These are phyloP conservation scores for Tychaedon coryphoeus DNA, from an alignment of 2,113 vertebrate species.

Conservation along the genomic window DNA sequence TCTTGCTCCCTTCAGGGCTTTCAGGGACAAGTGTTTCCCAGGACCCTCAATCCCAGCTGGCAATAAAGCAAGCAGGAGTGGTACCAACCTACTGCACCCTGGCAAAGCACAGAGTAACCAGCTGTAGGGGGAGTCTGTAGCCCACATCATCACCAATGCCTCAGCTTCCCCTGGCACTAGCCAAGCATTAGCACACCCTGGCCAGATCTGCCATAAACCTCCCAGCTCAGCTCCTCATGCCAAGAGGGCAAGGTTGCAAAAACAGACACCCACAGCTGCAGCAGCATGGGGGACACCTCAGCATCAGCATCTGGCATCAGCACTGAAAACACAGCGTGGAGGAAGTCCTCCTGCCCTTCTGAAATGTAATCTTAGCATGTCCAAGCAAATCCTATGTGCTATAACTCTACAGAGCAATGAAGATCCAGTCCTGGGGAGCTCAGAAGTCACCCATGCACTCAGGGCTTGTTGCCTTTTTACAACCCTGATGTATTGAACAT, in stretches of 20 bases:
- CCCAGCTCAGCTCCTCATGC: not conserved
- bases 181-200: not conserved
- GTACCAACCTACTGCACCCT: not conserved
- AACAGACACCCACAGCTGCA: not conserved
- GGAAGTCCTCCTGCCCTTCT: not conserved
- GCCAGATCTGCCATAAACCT: not conserved
- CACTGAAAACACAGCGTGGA: rapidly evolving
- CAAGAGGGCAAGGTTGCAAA: not conserved
- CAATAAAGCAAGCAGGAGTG: not conserved
- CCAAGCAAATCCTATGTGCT: not conserved
- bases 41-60: not conserved
- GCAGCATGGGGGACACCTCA: not conserved
- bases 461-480: not conserved
- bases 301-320: not conserved
- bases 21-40: constrained; percentile 24
- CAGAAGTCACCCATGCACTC: not conserved
- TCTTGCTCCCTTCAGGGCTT: not conserved
- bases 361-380: not conserved
- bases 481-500: not conserved
- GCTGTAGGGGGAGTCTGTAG: not conserved
- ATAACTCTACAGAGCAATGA: not conserved
- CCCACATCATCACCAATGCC: not conserved
- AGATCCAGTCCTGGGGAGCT: not conserved
- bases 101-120: not conserved
- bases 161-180: not conserved